A percentile compares a stretch with the other conserved stretches of the same genome.
Evolutionary conservation across 2,113 vertebrate genomes (phyloP).

Genomic region (Pseudorhombus dupliciocellatus): DNA sequence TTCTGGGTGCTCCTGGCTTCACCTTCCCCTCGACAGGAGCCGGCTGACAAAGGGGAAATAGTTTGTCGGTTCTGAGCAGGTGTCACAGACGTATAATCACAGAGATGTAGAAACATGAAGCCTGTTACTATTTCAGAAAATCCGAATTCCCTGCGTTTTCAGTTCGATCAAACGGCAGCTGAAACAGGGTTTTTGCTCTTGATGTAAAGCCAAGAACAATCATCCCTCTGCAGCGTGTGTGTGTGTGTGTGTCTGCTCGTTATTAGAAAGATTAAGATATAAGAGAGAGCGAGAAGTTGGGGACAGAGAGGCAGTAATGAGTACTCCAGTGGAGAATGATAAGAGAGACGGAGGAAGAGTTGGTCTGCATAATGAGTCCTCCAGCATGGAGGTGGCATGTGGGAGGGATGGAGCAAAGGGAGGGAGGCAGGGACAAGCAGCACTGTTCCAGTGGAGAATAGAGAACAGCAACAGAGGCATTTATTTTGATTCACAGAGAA

Average conservation of each 20-base stretch:
- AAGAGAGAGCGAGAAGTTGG: slow-evolving; percentile 52
- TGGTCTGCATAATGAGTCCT: slow-evolving; percentile 71
- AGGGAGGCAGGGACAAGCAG: slow-evolving; percentile 16
- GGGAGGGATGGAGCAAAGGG: slow-evolving; percentile 53
- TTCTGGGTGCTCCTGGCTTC: too few species aligned
- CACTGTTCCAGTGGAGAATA: slow-evolving; percentile 40
- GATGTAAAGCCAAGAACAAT: slow-evolving; percentile 5
- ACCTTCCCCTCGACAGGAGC: too few species aligned
- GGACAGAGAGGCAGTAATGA: slow-evolving; percentile 65
- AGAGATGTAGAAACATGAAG: not conserved
- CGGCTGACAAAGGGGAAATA: too few species aligned
- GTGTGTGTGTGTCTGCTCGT: not conserved
- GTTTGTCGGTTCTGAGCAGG: too few species aligned
- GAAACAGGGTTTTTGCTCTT: not conserved
- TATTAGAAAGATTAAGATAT: slow-evolving; percentile 49
- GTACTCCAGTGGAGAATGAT: slow-evolving; percentile 72
- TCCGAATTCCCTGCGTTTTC: not conserved
- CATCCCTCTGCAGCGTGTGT: not conserved
- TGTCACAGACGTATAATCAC: not conserved
- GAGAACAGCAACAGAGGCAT: slow-evolving; percentile 36
- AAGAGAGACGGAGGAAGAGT: slow-evolving; percentile 62
- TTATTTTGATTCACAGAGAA: slow-evolving; percentile 50
- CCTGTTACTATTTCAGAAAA: not conserved
- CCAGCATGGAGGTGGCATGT: slow-evolving; percentile 63
- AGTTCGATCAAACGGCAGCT: not conserved